phyloP scores from a whole-genome alignment of 2,113 vertebrate genomes.

The Strigops habroptila region DNA sequence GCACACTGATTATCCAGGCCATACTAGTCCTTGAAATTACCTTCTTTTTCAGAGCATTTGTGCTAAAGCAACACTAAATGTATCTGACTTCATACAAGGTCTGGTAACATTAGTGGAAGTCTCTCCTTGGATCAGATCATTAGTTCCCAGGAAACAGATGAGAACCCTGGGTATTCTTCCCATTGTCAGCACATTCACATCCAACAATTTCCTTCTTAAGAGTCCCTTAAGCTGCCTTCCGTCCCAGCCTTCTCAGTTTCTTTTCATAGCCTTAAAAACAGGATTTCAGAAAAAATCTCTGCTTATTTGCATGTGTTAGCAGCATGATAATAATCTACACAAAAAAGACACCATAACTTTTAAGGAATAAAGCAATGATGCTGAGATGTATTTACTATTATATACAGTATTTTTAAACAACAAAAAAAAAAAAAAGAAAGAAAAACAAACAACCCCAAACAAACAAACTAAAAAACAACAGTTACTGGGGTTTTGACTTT shows the following conservation, averaged over 20 bases:
- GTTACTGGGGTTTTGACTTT: constrained; percentile 51
- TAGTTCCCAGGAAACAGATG: background rate
- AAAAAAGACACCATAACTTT: background rate
- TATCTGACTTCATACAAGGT: background rate
- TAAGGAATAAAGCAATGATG: background rate
- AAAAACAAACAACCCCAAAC: background rate
- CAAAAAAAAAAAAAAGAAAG: too few species aligned
- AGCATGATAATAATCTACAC: background rate
- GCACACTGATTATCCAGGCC: background rate
- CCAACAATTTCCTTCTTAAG: background rate
- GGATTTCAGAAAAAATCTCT: background rate
- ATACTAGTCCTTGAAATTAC: background rate
- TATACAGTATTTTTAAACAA: background rate
- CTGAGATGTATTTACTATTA: background rate
- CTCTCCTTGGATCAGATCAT: background rate
- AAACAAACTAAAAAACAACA: background rate
- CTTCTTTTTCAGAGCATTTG: background rate
- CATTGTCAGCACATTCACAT: background rate
- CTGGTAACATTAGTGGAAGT: background rate
- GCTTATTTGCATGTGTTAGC: background rate
- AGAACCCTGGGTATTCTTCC: background rate
- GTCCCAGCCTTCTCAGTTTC: background rate
- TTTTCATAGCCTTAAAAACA: background rate
- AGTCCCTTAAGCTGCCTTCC: background rate
- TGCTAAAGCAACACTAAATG: background rate